Conservation (phyloP, 2,888 invertebrate species). For the Drosophila colorata region DNA sequence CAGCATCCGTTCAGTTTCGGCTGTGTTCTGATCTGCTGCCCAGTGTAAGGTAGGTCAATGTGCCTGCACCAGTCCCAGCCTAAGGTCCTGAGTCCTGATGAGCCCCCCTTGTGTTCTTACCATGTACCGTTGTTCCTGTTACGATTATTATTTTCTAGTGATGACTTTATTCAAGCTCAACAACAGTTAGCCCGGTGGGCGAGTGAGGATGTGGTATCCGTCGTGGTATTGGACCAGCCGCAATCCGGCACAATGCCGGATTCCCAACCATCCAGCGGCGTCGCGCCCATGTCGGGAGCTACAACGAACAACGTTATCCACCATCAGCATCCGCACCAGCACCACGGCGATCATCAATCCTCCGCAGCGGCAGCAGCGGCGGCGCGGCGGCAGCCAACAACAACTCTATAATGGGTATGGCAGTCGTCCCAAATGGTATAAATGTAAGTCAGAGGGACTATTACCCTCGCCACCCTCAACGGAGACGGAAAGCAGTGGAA, state of each 20-base stretch:
- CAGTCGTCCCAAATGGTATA: conserved; percentile 85
- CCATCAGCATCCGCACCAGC: conserved; percentile 85
- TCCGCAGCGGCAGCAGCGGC: conserved; percentile 77
- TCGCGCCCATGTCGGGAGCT: conserved; percentile 87
- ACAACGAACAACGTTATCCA: conserved; percentile 86
- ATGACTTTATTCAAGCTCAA: conserved; percentile 99
- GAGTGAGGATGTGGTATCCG: conserved; percentile 93
- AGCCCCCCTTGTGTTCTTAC: conserved; percentile 81
- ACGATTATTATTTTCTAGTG: conserved; percentile 96
- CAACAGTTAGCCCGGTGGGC: conserved; percentile 98
- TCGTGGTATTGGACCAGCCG: conserved; percentile 86
- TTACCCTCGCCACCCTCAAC: conserved; percentile 86
- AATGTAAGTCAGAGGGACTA: conserved; percentile 86
- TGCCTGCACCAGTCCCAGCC: conserved; percentile 30
- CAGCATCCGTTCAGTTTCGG: conserved; percentile 5
- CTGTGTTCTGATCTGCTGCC: conserved; percentile 19
- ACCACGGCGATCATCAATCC: conserved; percentile 85
- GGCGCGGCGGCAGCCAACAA: conserved; percentile 70
- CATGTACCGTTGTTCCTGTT: conserved; percentile 89
- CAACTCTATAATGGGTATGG: conserved; percentile 82
- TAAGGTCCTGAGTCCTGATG: conserved; percentile 49
- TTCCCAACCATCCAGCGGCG: conserved; percentile 86
- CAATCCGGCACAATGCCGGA: conserved; percentile 85
- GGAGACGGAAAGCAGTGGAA: conserved; percentile 87
- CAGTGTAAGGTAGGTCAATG: conserved; percentile 22